Conservation (phyloP, 2,113 vertebrate species). For the Albula glossodonta region DNA sequence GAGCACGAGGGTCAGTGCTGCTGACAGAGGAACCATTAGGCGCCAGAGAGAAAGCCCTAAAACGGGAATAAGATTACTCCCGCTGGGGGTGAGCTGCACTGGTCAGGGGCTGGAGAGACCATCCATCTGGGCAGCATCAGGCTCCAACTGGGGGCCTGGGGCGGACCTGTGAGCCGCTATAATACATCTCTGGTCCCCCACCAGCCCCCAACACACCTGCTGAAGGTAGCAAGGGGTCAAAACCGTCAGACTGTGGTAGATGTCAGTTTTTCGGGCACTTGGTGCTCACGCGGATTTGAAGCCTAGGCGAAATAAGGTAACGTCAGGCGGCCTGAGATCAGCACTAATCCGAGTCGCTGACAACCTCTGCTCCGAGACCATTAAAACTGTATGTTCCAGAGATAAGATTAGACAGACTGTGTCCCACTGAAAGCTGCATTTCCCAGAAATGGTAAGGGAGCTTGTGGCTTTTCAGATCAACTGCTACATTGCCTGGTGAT, state of each 20-base stretch:
- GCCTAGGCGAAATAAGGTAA: slow-evolving; percentile 40
- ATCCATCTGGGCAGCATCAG: too few species aligned
- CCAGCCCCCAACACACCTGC: background rate
- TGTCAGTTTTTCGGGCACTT: background rate
- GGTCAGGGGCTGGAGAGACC: background rate
- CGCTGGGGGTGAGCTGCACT: background rate
- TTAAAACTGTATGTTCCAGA: slow-evolving; percentile 49
- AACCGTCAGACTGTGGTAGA: background rate
- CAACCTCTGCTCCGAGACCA: slow-evolving; percentile 44
- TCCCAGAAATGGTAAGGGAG: slow-evolving; percentile 41
- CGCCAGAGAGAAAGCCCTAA: background rate
- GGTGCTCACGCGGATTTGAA: too few species aligned
- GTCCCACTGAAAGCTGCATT: slow-evolving; percentile 39
- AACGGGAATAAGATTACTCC: slow-evolving; percentile 9
- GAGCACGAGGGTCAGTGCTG: background rate
- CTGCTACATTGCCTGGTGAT: slow-evolving; percentile 22
- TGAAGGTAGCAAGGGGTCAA: background rate
- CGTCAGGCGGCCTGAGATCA: slow-evolving; percentile 47
- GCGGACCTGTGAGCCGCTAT: background rate
- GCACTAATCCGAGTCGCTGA: slow-evolving; percentile 42
- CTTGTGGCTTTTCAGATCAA: slow-evolving; percentile 42
- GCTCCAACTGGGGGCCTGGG: background rate
- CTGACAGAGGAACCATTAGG: background rate
- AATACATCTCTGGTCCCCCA: background rate
- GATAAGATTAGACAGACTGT: slow-evolving; percentile 53